Evolutionary conservation across 1,140 invertebrate genomes (phyloP).

Genomic region (Atta texana): DNA sequence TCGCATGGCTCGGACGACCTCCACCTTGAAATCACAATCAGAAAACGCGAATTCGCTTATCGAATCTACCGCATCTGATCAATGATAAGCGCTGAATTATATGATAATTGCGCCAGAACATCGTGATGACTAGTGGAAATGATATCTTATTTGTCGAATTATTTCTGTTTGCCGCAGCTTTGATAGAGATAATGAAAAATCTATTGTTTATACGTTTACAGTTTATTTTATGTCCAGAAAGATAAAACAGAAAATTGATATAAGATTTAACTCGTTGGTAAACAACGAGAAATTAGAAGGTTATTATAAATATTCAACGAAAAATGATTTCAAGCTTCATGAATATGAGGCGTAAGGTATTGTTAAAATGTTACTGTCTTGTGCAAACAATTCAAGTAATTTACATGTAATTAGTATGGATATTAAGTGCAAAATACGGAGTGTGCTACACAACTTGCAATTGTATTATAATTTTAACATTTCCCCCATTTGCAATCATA

Average conservation of each 20-base stretch:
- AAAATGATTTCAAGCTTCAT: constrained; percentile 4
- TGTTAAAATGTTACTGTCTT: background rate
- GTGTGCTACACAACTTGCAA: background rate
- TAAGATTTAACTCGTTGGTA: background rate
- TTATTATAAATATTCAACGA: constrained; percentile 22
- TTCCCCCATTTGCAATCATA: background rate
- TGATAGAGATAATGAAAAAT: constrained; percentile 24
- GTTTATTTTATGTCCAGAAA: background rate
- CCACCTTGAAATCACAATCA: constrained; percentile 72
- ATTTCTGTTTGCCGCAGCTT: constrained; percentile 25
- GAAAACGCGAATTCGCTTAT: constrained; percentile 15
- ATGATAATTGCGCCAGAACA: constrained; percentile 50
- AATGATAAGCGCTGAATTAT: constrained; percentile 65
- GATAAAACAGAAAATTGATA: background rate
- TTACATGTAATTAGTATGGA: constrained; percentile 7
- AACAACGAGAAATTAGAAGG: background rate
- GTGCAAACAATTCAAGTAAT: background rate
- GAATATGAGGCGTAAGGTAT: background rate
- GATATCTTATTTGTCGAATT: constrained; percentile 31
- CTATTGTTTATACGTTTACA: constrained; percentile 29
- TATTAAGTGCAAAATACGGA: constrained; percentile 12
- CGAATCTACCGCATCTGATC: constrained; percentile 40
- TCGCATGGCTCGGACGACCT: constrained; percentile 60
- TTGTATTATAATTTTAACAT: constrained; percentile 9
- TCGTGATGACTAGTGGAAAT: background rate